phyloP scores from a whole-genome alignment of 2,888 invertebrate genomes.

The Drosophila borealis region DNA sequence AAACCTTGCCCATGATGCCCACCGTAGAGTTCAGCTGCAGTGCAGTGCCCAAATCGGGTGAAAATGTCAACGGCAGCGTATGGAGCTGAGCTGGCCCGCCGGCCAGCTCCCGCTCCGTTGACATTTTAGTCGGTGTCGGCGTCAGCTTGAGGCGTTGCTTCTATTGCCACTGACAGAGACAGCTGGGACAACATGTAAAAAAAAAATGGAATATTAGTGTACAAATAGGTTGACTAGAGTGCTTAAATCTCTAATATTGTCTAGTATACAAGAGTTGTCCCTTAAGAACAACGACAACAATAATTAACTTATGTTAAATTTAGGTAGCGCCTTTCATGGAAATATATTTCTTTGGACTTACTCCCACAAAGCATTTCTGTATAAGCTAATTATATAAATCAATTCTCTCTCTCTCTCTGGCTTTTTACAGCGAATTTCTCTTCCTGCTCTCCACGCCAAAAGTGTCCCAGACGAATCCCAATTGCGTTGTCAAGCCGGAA shows the following conservation, averaged over 20 bases:
- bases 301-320: no score
- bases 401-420: not conserved
- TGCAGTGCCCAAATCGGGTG: conserved; percentile 85
- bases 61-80: conserved; percentile 85
- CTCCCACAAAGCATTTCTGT: no score
- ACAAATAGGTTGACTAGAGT: not conserved
- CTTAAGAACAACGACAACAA: no score
- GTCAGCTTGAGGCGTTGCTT: conserved; percentile 83
- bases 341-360: no score
- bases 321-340: no score
- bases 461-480: conserved; percentile 90
- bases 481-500: conserved; percentile 90
- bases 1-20: conserved; percentile 86
- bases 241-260: not conserved
- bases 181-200: conserved; percentile 37
- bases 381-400: no score
- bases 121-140: conserved; percentile 86
- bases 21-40: conserved; percentile 86
- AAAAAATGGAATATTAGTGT: not conserved
- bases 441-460: conserved; percentile 89
- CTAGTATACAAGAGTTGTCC: not conserved
- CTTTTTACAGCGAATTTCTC: conserved; percentile 88
- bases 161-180: conserved; percentile 44
- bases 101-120: conserved; percentile 87
- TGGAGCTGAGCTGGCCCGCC: conserved; percentile 85